A percentile compares a stretch with the other conserved stretches of the same genome.
Evolutionary conservation across 2,113 vertebrate genomes (phyloP).

Genomic region (Hydropotes inermis): DNA sequence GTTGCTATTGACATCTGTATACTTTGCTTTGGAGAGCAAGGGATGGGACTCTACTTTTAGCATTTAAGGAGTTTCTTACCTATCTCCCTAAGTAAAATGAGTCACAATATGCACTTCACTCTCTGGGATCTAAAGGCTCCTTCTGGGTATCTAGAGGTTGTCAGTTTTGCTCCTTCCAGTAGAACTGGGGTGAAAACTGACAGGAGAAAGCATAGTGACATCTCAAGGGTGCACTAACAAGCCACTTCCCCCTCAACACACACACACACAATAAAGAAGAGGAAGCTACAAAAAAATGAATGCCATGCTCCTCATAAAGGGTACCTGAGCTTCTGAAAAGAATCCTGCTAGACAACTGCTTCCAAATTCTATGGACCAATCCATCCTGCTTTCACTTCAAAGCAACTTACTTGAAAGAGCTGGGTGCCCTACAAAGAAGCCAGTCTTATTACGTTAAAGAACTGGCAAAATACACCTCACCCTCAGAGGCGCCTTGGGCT

Average conservation of each 20-base stretch:
- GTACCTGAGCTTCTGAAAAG: background rate
- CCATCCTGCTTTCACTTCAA: background rate
- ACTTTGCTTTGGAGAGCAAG: background rate
- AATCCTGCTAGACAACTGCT: background rate
- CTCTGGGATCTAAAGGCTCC: background rate
- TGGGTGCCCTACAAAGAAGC: background rate
- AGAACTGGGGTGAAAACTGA: background rate
- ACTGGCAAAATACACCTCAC: background rate
- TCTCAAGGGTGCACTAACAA: background rate
- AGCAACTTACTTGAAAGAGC: background rate
- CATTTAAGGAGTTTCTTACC: background rate
- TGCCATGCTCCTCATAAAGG: background rate
- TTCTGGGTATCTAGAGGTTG: background rate
- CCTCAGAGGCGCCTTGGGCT: background rate
- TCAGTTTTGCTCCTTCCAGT: background rate
- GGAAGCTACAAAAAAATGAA: background rate
- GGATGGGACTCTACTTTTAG: background rate
- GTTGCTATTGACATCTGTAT: background rate
- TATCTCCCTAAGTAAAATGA: background rate
- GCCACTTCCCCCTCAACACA: background rate
- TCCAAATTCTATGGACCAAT: background rate
- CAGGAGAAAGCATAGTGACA: background rate
- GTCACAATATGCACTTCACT: background rate
- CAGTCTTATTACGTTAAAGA: conserved; percentile 7
- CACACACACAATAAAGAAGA: background rate